A percentile compares a stretch with the other conserved stretches of the same genome.
These are phyloP conservation scores for Cataglyphis hispanica DNA, from an alignment of 1,140 invertebrate species.

Conservation along the genomic window DNA sequence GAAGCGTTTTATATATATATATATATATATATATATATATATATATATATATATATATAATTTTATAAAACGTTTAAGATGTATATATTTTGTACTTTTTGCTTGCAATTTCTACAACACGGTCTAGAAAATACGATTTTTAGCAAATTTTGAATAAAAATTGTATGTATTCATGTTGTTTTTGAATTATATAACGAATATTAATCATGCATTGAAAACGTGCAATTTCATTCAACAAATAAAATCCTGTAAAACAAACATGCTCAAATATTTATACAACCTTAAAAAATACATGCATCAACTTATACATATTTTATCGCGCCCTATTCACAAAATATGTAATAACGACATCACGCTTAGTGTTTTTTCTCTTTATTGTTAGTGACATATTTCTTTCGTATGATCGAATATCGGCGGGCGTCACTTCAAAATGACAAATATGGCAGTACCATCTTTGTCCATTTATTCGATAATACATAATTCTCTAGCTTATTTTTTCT, in stretches of 20 bases:
- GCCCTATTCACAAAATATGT: slow-evolving; percentile 32
- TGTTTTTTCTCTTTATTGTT: slow-evolving; percentile 46
- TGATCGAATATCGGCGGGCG: slow-evolving; percentile 29
- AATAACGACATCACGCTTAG: slow-evolving; percentile 41
- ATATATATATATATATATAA: not conserved
- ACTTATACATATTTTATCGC: slow-evolving; percentile 54
- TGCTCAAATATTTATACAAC: slow-evolving; percentile 29
- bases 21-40: not conserved
- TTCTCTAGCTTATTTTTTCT: not conserved
- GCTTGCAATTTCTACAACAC: not conserved
- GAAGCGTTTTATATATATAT: too few relatives aligned
- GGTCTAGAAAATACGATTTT: not conserved
- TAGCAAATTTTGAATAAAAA: not conserved
- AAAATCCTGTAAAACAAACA: slow-evolving; percentile 2
- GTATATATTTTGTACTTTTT: not conserved
- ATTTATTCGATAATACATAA: not conserved
- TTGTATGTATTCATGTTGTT: not conserved
- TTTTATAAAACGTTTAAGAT: not conserved
- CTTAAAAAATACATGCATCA: slow-evolving; percentile 36
- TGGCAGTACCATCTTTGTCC: not conserved
- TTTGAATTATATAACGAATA: not conserved
- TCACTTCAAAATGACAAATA: slow-evolving; percentile 20
- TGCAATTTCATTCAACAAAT: not conserved
- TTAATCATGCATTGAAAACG: not conserved
- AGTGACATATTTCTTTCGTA: slow-evolving; percentile 49